Evolutionary conservation across 2,888 invertebrate species (phyloP), one percentile per base, ranked within the genome.

Genomic region (Cancer borealis): DNA sequence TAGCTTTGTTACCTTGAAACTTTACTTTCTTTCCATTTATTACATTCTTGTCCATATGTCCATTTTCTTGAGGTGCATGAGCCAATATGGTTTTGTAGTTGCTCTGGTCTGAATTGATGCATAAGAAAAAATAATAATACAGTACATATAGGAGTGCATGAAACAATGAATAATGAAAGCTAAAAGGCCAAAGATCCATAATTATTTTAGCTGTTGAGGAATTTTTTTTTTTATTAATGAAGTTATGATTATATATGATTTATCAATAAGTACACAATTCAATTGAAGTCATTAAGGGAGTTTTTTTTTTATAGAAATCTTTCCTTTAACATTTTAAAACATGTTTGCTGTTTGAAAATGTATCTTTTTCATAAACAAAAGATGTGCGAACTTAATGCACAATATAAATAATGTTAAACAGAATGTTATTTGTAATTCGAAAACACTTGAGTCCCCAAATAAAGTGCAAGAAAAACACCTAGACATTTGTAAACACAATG

Each of bases 21-120:
- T 94, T 94, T 79, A 94, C 94, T 92, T 84, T 94, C 94, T 94
- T 94, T 92, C 90, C 92, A 88, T 92, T 92, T 89, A 94, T 46
- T 73, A 39, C 79, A 94, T 79, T 94, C 94, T 94, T 94, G 87
- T 94, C 92, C 54, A 79, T 89, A 89, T 92, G 94, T 94, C 94
- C 94, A 84, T 94, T 94, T 92, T 79, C 94, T 89, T 94, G 92
- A 49, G 92, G 94, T 46, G 46, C 49, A n/a, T 17, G 90, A 94
- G 88, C 54, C 88, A 92, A 92, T 89, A 79, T 84, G 54, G 92
- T 79, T 89, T 92, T 92, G 92, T 21, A 88, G 92, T 47, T 92
- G 92, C 60, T 94, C 92, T 94, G 92, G 92, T 88, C 94, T 94
- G 92, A 92, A 60, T 88, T 92, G 84, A 93, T 73, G 87, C 46